Evolutionary conservation across 2,113 vertebrate genomes (phyloP), one percentile per base, ranked within the genome.

Genomic region (Sphyrna mokarran): DNA sequence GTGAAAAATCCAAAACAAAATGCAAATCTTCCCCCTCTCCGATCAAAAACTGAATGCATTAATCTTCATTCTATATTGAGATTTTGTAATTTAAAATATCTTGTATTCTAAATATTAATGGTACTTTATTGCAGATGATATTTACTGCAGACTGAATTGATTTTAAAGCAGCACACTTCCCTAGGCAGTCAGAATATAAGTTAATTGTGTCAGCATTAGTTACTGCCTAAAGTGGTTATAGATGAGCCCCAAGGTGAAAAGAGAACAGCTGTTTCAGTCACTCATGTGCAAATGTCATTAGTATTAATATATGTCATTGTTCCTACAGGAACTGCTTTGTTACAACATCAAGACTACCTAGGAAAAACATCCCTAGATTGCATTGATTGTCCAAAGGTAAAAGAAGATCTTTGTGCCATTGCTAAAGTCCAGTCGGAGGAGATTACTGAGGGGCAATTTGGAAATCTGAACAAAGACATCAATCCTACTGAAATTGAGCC

Each of bases 261-360:
- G 7, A 97, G 96, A 96, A 96, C 95, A 96, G 96, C 96, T 97
- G 87, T 96, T 95, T 97, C 37, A 43, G 23, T 96, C 40, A 66
- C 72, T 83, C 96, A 94, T 96, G 95, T 0, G 16, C 96, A 96
- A 95, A 66, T 96, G 91, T 26, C 95, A 66, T 89, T 96, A 26
- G n/a, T 96, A 76, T 96, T 97, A 97, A 97, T 96, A 86, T 96
- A 94, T 96, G 97, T 26, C 85, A 18, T 96, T 96, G 96, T 96
- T 80, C 96, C 96, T 97, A 90, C 97, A 99, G 99, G 99, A 96
- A 98, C 98, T 23, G 91, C 96, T 94, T 98, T 99, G 96, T 97
- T 99, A 72, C 97, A 97, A 96, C 98, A 98, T 96, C 98, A 96
- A 22, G 98, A 98, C 96, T 94, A 95, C 87, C 9, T 96, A 0